Conservation (phyloP, 2,888 invertebrate genomes). For the Malthinus seriepunctatus region DNA sequence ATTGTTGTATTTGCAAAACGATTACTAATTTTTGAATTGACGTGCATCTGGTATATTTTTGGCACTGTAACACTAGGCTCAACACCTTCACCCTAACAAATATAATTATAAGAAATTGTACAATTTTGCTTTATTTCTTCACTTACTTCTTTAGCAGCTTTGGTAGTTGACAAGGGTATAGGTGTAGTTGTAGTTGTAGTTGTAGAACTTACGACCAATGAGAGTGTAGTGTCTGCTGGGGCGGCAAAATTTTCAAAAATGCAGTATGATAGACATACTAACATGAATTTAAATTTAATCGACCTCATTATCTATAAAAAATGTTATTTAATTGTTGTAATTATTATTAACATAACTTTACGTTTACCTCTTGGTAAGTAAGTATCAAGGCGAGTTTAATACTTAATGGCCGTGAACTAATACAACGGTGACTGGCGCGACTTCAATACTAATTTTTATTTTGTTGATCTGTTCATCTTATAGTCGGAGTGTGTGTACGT, state of each 20-base stretch:
- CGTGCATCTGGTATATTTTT: constrained; percentile 63
- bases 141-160: too few relatives aligned
- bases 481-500: neutral
- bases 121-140: too few relatives aligned
- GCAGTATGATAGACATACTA: neutral
- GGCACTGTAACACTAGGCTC: constrained; percentile 31
- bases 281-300: neutral
- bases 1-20: constrained; percentile 69
- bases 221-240: neutral
- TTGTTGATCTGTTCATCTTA: neutral
- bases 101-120: too few relatives aligned
- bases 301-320: neutral
- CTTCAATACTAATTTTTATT: neutral
- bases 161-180: too few relatives aligned
- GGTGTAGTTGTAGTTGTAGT: too few relatives aligned
- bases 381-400: neutral
- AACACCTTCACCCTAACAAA: too few relatives aligned
- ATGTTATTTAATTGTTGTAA: too few relatives aligned
- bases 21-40: constrained; percentile 64
- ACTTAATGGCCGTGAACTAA: neutral
- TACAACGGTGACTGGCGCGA: neutral
- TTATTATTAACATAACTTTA: too few relatives aligned
- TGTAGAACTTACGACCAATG: neutral
- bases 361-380: neutral
- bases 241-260: neutral